Conservation (phyloP, 2,888 invertebrate species). For the Temnothorax rugatulus region DNA sequence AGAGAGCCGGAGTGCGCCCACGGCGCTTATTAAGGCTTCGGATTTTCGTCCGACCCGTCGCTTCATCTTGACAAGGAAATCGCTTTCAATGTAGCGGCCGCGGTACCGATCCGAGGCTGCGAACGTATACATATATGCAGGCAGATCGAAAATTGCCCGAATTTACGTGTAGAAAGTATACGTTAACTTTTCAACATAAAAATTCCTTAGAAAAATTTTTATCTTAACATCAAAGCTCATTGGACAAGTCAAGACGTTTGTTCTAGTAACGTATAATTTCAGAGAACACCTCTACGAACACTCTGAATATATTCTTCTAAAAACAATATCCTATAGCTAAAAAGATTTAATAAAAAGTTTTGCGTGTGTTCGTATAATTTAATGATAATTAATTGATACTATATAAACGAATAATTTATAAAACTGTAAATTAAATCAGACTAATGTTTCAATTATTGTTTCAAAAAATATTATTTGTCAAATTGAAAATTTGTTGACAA, state of each 20-base stretch:
- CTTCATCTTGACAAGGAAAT: conserved; percentile 76
- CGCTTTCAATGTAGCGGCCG: conserved; percentile 69
- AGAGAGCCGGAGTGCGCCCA: conserved; percentile 60
- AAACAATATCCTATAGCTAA: background rate
- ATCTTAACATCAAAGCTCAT: background rate
- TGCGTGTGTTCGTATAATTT: background rate
- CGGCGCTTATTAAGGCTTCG: conserved; percentile 73
- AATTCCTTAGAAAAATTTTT: background rate
- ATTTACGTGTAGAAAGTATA: background rate
- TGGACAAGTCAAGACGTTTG: background rate
- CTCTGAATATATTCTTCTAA: background rate
- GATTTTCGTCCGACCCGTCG: conserved; percentile 75
- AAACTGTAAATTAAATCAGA: background rate
- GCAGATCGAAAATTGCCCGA: conserved; percentile 44
- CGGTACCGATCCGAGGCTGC: conserved; percentile 46
- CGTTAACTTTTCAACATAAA: background rate
- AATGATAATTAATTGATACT: conserved; percentile 2
- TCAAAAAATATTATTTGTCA: background rate
- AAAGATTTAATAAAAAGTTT: background rate
- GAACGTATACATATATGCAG: background rate
- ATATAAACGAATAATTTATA: conserved; percentile 1
- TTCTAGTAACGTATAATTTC: background rate
- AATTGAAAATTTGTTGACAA: background rate
- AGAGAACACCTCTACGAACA: background rate
- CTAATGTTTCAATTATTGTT: background rate